Evolutionary conservation across 1,140 invertebrate species (phyloP), one percentile per base, ranked within the genome.

Genomic region (Dendroctonus ponderosae): DNA sequence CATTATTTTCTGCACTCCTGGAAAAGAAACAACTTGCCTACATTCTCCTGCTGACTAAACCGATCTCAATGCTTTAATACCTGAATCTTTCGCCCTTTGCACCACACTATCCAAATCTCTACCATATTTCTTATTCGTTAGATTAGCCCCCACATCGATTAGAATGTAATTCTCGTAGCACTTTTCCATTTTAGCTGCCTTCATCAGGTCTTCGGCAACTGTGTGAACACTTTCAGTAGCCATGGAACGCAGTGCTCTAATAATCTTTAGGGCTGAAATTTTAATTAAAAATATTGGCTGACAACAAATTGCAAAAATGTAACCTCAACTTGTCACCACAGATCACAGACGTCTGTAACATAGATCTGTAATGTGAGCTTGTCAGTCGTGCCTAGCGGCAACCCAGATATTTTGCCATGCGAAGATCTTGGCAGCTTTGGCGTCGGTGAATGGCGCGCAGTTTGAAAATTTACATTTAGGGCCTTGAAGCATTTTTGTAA

Each of bases 1-100:
- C 88, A 97, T 94, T 66, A 97, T 93, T 82, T 96, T 97, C 75
- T 93, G 90, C 71, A 97, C 92, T 72, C 94, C 91, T 92, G 76
- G 9, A 62, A 54, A 26, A 26, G 26, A 26, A 26, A 26, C 26
- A 26, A 26, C 26, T 26, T 26, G 26, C 26, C 26, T 26, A 26
- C 26, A 26, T 26, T 26, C 3, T 3, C 26, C 26, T 3, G 26
- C 26, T 11, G 12, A 1, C 4, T 12, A 26, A 4, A 26, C 6
- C 37, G 37, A 15, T 8, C 7, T 75, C 82, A 26, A 26, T 26
- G 26, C 26, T 26, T 26, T 26, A 26, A 26, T 26, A 92, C 92
- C 94, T 79, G 93, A 87, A 85, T 96, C 92, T 84, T 93, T 92
- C 66, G 94, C 93, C 79, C 94, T 85, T 80, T 94, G 89, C 65